These are phyloP conservation scores for Ctenicera cuprea DNA, from an alignment of 2,888 invertebrate species.

Conservation along the genomic window DNA sequence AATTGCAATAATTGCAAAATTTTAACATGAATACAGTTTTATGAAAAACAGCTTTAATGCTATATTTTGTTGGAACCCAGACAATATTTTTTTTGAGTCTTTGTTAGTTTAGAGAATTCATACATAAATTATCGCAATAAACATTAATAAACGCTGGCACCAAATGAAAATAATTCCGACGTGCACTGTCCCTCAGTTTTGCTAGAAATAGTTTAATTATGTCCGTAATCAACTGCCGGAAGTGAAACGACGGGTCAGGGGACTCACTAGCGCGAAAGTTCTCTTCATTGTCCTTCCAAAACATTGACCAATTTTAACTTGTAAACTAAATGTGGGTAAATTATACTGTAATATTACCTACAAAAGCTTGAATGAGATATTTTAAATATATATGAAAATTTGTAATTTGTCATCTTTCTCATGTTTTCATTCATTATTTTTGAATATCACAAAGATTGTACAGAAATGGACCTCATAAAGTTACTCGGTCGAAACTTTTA, in stretches of 20 bases:
- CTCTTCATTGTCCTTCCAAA: slow-evolving; percentile 19
- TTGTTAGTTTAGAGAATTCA: background rate
- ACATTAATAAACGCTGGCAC: slow-evolving; percentile 11
- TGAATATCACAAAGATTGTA: no score
- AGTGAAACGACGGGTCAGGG: slow-evolving; percentile 18
- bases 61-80: no score
- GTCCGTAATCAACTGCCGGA: slow-evolving; percentile 28
- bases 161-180: slow-evolving; percentile 7
- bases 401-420: background rate
- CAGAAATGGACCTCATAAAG: no score
- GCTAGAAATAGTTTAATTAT: slow-evolving; percentile 27
- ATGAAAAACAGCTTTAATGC: no score
- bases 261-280: slow-evolving; percentile 9
- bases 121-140: background rate
- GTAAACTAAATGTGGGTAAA: slow-evolving; percentile 4
- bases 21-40: no score
- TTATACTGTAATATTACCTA: slow-evolving; percentile 7
- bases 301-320: slow-evolving; percentile 26
- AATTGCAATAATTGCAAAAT: no score
- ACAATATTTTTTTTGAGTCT: no score
- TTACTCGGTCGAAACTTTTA: no score
- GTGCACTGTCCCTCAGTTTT: slow-evolving; percentile 19
- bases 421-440: background rate
- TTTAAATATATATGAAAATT: no score
- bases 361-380: background rate